These are phyloP conservation scores for Folsomia manolachei DNA, from an alignment of 2,888 invertebrate species.

Conservation along the genomic window DNA sequence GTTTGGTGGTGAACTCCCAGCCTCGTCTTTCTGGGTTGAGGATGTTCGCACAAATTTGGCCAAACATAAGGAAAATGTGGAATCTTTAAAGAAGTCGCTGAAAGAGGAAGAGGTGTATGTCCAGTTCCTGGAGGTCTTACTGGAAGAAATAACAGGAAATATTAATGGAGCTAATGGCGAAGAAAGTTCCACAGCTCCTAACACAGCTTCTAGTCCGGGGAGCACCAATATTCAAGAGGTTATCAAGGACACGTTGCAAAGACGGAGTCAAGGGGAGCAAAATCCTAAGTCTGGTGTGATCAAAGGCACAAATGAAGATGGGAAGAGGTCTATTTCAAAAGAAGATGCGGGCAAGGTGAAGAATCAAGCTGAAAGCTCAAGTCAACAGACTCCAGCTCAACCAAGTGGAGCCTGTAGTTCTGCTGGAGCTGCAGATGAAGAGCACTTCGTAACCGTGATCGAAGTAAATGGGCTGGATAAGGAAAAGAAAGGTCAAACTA, in stretches of 20 bases:
- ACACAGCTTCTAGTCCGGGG: neutral
- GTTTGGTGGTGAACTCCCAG: slow-evolving; percentile 84
- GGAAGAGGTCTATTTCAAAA: neutral
- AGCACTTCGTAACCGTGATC: slow-evolving; percentile 80
- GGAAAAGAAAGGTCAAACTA: slow-evolving; percentile 46
- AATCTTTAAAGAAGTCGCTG: slow-evolving; percentile 75
- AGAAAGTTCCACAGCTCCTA: slow-evolving; percentile 54
- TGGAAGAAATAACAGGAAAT: slow-evolving; percentile 77
- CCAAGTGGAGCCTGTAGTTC: neutral
- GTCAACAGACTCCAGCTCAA: neutral
- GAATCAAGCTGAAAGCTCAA: neutral
- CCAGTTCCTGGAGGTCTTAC: slow-evolving; percentile 77
- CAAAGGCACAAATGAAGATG: neutral
- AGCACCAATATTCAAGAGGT: slow-evolving; percentile 45
- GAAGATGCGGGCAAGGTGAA: slow-evolving; percentile 5
- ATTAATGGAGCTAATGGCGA: slow-evolving; percentile 28
- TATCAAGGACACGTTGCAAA: slow-evolving; percentile 48
- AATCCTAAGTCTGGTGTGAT: neutral
- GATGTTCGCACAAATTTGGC: slow-evolving; percentile 85
- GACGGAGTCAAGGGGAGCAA: slow-evolving; percentile 29
- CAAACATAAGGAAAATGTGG: slow-evolving; percentile 83
- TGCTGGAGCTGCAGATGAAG: slow-evolving; percentile 51
- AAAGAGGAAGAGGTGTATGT: slow-evolving; percentile 89
- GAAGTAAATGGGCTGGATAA: slow-evolving; percentile 71
- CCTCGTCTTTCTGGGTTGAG: slow-evolving; percentile 89